Conservation (phyloP, 37 sponge, comb jelly and placozoan species). For the Halisarca cf. caerulea region DNA sequence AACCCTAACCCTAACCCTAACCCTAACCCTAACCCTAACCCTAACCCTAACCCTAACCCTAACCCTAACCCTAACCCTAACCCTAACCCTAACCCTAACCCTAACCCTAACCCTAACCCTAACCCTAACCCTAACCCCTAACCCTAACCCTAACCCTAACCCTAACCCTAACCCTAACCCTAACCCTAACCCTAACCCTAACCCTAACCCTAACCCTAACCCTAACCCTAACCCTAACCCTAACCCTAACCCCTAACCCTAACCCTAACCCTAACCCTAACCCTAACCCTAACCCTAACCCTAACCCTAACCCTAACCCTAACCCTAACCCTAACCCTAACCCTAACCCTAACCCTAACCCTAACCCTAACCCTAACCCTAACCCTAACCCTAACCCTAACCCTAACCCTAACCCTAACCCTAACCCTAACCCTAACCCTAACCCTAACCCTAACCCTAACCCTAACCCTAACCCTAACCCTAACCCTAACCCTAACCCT, state of each 20-base stretch:
- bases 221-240: slow-evolving; percentile 7
- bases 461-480: no score
- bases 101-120: slow-evolving; percentile 7
- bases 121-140: no score
- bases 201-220: slow-evolving; percentile 7
- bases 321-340: slow-evolving; percentile 6
- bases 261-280: slow-evolving; percentile 6
- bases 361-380: no score
- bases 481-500: no score
- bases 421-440: no score
- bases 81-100: neutral
- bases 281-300: slow-evolving; percentile 7
- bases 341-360: no score
- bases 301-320: slow-evolving; percentile 7
- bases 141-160: slow-evolving; percentile 7
- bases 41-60: neutral
- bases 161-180: slow-evolving; percentile 7
- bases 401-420: no score
- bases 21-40: neutral
- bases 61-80: neutral
- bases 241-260: no score
- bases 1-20: neutral
- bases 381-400: no score
- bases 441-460: no score
- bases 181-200: slow-evolving; percentile 6